Percentiles rank a stretch among this genome's conserved stretches.
Conservation (phyloP, 2,113 vertebrate species). For the Fregata magnificens region DNA sequence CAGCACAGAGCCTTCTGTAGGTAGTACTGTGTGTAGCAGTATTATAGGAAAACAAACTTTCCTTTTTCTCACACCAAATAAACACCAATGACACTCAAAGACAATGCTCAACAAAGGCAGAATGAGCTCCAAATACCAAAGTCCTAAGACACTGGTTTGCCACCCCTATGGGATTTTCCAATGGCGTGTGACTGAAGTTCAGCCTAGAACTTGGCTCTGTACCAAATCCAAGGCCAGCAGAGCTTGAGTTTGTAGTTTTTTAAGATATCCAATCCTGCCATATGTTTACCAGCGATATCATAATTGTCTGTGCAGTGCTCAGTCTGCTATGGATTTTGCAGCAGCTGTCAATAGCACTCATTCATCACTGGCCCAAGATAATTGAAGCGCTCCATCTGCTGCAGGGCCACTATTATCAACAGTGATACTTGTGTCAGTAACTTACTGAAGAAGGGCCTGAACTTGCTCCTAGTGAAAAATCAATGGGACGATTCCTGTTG, state of each 20-base stretch:
- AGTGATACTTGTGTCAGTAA: constrained; percentile 60
- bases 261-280: constrained; percentile 16
- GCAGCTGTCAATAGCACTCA: constrained; percentile 65
- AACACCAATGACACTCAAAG: background rate
- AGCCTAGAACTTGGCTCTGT: constrained; percentile 30
- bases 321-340: constrained; percentile 66
- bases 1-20: background rate
- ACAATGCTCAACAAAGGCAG: background rate
- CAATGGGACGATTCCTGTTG: constrained; percentile 21
- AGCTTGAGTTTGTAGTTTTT: background rate
- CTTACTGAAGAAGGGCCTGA: constrained; percentile 56
- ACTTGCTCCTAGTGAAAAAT: constrained; percentile 46
- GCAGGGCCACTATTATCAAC: constrained; percentile 52
- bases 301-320: constrained; percentile 59
- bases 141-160: background rate
- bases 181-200: background rate
- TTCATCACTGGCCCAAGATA: constrained; percentile 53
- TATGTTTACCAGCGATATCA: constrained; percentile 58
- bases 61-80: background rate
- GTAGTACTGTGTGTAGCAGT: background rate
- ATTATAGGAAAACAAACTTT: background rate
- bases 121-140: background rate
- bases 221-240: background rate
- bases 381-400: constrained; percentile 68
- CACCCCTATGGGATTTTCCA: background rate